Evolutionary conservation across 2,797 vertebrate genomes (phyloP).

Genomic region (Epinephelus awoara): DNA sequence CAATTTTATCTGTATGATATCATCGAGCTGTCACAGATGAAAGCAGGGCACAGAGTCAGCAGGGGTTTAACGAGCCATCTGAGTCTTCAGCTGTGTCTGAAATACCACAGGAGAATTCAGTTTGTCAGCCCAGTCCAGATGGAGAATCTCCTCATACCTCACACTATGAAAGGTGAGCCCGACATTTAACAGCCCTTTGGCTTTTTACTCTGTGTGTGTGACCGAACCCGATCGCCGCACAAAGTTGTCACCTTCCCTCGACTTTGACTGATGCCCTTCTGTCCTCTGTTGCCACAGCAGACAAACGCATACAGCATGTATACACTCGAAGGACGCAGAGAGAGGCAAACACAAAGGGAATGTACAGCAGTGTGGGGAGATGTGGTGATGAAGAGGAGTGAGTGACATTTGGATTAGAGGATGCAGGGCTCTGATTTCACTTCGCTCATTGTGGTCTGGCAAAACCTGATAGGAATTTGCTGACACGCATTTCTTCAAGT

Average conservation of each 20-base stretch:
- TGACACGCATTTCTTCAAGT: conserved; percentile 10
- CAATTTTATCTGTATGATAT: conserved; percentile 25
- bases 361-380: neutral
- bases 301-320: conserved; percentile 1
- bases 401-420: conserved; percentile 34
- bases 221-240: conserved; percentile 52
- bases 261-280: conserved; percentile 37
- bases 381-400: conserved; percentile 23
- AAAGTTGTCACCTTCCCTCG: conserved; percentile 46
- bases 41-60: conserved; percentile 20
- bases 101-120: conserved; percentile 44
- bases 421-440: conserved; percentile 30
- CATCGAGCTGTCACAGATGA: conserved; percentile 28
- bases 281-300: conserved; percentile 8
- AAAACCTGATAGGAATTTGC: conserved; percentile 7
- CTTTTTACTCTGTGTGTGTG: conserved; percentile 19
- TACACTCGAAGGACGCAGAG: too few species aligned
- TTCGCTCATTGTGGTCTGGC: conserved; percentile 13
- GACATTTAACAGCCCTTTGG: conserved; percentile 5
- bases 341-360: neutral
- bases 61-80: conserved; percentile 29
- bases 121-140: conserved; percentile 32
- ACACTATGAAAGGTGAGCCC: conserved; percentile 59
- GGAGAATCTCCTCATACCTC: conserved; percentile 31
- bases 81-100: conserved; percentile 48